Conservation (phyloP, 2,797 vertebrate genomes). For the Tolypeutes matacus region DNA sequence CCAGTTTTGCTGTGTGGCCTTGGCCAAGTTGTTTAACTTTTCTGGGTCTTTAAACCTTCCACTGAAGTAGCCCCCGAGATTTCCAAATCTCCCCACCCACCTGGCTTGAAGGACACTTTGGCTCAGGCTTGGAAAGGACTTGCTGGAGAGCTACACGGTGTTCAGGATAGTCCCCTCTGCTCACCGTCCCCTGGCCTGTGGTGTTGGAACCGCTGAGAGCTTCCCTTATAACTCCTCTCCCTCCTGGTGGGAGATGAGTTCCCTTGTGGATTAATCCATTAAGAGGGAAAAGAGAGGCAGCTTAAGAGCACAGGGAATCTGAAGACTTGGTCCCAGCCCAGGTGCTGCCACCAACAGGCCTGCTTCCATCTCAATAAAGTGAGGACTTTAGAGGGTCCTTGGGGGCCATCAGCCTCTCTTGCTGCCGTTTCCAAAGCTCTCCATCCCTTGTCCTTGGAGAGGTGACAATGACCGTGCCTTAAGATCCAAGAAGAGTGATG, state of each 20-base stretch:
- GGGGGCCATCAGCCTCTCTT: not conserved
- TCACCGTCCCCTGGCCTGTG: not conserved
- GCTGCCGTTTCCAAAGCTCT: slow-evolving; percentile 4
- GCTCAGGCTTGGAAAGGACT: not conserved
- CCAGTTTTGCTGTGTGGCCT: not conserved
- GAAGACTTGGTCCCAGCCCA: not conserved
- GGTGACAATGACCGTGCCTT: not conserved
- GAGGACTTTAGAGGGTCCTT: not conserved
- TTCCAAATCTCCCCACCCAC: not conserved
- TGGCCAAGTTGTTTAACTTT: not conserved
- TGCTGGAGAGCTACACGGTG: not conserved
- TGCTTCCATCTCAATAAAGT: too few species aligned
- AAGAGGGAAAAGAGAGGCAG: not conserved
- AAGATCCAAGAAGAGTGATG: not conserved
- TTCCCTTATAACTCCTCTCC: not conserved
- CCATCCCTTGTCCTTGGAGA: not conserved
- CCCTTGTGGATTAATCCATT: not conserved
- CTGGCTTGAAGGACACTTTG: not conserved
- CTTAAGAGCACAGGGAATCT: not conserved
- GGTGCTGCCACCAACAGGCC: not conserved
- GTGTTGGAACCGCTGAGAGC: not conserved
- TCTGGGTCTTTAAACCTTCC: not conserved
- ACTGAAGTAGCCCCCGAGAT: not conserved
- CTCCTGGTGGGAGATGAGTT: not conserved
- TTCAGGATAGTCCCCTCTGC: not conserved